Conservation (phyloP, 1,140 invertebrate species). For the Lepidurus packardi region DNA sequence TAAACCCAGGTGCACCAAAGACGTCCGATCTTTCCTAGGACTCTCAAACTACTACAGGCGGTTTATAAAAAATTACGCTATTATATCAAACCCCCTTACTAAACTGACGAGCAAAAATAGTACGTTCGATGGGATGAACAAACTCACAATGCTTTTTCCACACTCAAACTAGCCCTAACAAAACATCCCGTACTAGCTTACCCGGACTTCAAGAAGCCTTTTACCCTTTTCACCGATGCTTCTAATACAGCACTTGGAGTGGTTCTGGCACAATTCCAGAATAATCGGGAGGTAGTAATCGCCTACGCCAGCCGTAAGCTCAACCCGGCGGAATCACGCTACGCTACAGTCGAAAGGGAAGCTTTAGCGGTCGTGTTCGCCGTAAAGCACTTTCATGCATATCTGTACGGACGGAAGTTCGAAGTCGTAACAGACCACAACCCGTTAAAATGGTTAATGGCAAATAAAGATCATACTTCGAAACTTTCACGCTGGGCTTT, state of each 20-base stretch:
- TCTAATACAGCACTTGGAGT: not conserved
- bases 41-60: slow-evolving; percentile 44
- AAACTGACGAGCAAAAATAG: slow-evolving; percentile 42
- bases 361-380: not conserved
- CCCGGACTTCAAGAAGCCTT: slow-evolving; percentile 39
- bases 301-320: not conserved
- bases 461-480: too few relatives aligned
- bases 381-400: not conserved
- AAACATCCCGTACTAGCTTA: slow-evolving; percentile 39
- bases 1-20: slow-evolving; percentile 40
- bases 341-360: slow-evolving; percentile 2
- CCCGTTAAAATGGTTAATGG: too few relatives aligned
- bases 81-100: slow-evolving; percentile 43
- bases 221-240: slow-evolving; percentile 38
- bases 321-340: not conserved
- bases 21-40: slow-evolving; percentile 44
- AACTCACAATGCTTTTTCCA: slow-evolving; percentile 40
- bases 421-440: not conserved
- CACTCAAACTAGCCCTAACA: slow-evolving; percentile 30
- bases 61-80: slow-evolving; percentile 44
- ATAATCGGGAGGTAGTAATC: not conserved
- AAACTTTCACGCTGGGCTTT: too few relatives aligned
- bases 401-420: not conserved
- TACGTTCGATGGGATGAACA: slow-evolving; percentile 41
- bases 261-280: not conserved